Percentiles rank a stretch among this genome's conserved stretches.
These are phyloP conservation scores for Agonopterix alstromeriana DNA, from an alignment of 2,888 invertebrate species.

Conservation along the genomic window DNA sequence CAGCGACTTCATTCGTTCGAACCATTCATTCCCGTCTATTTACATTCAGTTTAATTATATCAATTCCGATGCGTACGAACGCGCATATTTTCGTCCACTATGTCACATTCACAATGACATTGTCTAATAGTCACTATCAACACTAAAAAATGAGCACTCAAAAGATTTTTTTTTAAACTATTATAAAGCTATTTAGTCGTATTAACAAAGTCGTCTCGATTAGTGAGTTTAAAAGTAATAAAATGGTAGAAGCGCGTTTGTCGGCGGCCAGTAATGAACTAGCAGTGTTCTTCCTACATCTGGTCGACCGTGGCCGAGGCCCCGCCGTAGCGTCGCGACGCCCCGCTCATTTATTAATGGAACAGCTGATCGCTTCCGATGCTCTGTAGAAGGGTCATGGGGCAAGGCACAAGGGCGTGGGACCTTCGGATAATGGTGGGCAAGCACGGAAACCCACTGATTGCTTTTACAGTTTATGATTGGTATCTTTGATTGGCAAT, in stretches of 20 bases:
- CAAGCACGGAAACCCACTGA: no score
- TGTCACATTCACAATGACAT: background rate
- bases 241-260: conserved; percentile 3
- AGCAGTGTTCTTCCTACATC: conserved; percentile 44
- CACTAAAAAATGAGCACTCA: background rate
- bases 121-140: conserved; percentile 5
- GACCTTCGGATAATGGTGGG: no score
- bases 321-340: conserved; percentile 2
- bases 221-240: background rate
- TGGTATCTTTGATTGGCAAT: no score
- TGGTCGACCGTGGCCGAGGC: conserved; percentile 44
- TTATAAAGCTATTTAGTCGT: background rate
- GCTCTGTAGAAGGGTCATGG: no score
- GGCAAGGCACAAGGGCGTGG: no score
- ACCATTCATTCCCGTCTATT: conserved; percentile 12
- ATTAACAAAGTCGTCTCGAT: background rate
- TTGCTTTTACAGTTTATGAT: no score
- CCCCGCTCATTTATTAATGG: background rate
- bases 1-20: conserved; percentile 18
- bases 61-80: conserved; percentile 25
- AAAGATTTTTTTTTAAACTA: background rate
- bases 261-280: conserved; percentile 33
- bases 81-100: conserved; percentile 22
- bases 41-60: conserved; percentile 36
- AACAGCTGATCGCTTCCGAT: conserved; percentile 4